phyloP scores from a whole-genome alignment of 2,888 invertebrate genomes.

The Microplitis manilae region DNA sequence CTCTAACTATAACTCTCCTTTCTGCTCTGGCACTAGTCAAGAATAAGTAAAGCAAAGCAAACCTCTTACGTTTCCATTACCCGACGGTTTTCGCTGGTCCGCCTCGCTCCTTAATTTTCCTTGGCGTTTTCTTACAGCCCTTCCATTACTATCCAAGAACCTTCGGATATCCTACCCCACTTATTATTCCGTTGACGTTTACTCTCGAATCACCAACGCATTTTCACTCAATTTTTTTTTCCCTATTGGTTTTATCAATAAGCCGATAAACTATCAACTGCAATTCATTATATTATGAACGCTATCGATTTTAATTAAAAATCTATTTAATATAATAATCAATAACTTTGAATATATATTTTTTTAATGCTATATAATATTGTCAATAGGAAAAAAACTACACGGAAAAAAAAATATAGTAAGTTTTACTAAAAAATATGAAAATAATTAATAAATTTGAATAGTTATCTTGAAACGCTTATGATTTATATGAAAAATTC shows the following conservation, averaged over 20 bases:
- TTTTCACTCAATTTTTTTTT: constrained; percentile 11
- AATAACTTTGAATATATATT: too few relatives aligned
- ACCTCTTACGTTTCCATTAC: constrained; percentile 57
- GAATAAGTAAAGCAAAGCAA: constrained; percentile 52
- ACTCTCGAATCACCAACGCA: constrained; percentile 13
- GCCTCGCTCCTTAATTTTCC: constrained; percentile 37
- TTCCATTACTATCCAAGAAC: constrained; percentile 14
- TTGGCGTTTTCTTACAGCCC: background rate
- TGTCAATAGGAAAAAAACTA: too few relatives aligned
- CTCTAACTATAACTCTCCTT: constrained; percentile 34
- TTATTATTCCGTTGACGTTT: constrained; percentile 51
- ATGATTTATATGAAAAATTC: too few relatives aligned
- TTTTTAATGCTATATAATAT: too few relatives aligned
- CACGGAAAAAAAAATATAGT: too few relatives aligned
- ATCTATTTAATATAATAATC: too few relatives aligned
- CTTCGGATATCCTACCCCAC: constrained; percentile 36
- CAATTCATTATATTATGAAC: background rate
- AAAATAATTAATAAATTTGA: too few relatives aligned
- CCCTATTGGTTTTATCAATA: background rate
- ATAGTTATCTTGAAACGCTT: too few relatives aligned
- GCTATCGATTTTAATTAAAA: background rate
- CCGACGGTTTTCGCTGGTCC: constrained; percentile 46
- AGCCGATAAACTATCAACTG: background rate
- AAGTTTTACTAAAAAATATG: too few relatives aligned
- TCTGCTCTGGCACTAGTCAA: constrained; percentile 42